Percentiles rank a stretch among this genome's conserved stretches.
Conservation (phyloP, 2,888 invertebrate species). For the Bursaphelenchus okinawaensis region DNA sequence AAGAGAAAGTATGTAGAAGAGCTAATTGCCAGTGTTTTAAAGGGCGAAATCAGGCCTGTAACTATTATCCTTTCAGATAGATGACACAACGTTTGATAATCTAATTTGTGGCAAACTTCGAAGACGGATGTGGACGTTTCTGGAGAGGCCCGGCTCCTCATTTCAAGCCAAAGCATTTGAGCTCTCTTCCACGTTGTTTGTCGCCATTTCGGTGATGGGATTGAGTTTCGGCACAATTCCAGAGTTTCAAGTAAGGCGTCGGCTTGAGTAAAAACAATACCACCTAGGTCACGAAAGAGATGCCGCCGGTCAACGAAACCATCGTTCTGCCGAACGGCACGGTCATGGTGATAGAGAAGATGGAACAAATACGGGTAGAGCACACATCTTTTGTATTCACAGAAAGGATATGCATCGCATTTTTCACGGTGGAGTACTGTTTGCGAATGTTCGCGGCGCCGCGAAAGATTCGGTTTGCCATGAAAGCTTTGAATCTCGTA, state of each 20-base stretch:
- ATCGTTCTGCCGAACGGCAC: conserved; percentile 50
- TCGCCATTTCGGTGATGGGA: conserved; percentile 56
- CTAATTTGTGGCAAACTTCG: conserved; percentile 49
- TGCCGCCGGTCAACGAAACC: conserved; percentile 51
- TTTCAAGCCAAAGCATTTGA: conserved; percentile 55
- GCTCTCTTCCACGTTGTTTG: conserved; percentile 54
- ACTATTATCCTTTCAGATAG: conserved; percentile 35
- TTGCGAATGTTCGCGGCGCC: conserved; percentile 41
- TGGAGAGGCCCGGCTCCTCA: conserved; percentile 40
- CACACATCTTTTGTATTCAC: conserved; percentile 57
- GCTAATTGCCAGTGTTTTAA: background rate
- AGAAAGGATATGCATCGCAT: conserved; percentile 56
- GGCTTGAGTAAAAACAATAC: background rate
- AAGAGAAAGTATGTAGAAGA: conserved; percentile 36
- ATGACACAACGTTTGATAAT: conserved; percentile 56
- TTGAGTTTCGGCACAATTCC: conserved; percentile 56
- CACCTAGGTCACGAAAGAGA: conserved; percentile 42
- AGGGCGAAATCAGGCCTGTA: background rate
- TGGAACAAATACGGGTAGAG: conserved; percentile 53
- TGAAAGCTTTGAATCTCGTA: conserved; percentile 50
- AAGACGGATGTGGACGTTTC: conserved; percentile 56
- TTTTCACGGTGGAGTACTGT: conserved; percentile 55
- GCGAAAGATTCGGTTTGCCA: conserved; percentile 48
- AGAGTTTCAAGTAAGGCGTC: conserved; percentile 46
- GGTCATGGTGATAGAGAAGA: conserved; percentile 41